phyloP scores from a whole-genome alignment of 1,140 invertebrate species.

The Antheraea pernyi region DNA sequence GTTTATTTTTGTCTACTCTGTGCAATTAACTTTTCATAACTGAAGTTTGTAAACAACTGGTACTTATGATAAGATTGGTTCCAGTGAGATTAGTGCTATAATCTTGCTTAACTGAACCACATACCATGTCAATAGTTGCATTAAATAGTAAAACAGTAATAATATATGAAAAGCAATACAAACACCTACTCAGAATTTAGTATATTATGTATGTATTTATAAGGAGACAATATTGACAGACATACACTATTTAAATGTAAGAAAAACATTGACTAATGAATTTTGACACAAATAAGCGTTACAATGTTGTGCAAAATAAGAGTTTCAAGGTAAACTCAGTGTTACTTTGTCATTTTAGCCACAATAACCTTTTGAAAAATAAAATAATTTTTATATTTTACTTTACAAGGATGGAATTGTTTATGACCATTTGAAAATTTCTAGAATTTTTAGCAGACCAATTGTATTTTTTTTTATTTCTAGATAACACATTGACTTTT shows the following conservation, averaged over 20 bases:
- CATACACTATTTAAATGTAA: background rate
- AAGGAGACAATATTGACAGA: background rate
- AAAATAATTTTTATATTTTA: background rate
- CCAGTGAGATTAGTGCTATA: constrained; percentile 6
- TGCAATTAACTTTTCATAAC: constrained; percentile 1
- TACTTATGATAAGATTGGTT: constrained; percentile 5
- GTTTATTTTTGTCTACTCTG: background rate
- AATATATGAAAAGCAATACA: background rate
- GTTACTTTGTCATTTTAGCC: background rate
- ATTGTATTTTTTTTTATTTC: background rate
- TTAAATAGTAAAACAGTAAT: no score
- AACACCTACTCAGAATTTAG: background rate
- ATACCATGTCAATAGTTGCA: background rate
- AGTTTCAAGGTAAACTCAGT: background rate
- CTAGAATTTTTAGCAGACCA: background rate
- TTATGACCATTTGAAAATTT: constrained; percentile 1
- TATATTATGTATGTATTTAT: background rate
- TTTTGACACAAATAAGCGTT: background rate
- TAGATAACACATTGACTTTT: background rate
- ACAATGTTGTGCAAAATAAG: background rate
- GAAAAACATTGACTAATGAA: background rate
- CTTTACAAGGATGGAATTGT: background rate
- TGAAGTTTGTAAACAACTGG: background rate
- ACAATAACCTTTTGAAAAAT: background rate
- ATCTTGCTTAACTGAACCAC: constrained; percentile 1